phyloP scores from a whole-genome alignment of 2,797 vertebrate genomes.

The Caiman crocodilus region DNA sequence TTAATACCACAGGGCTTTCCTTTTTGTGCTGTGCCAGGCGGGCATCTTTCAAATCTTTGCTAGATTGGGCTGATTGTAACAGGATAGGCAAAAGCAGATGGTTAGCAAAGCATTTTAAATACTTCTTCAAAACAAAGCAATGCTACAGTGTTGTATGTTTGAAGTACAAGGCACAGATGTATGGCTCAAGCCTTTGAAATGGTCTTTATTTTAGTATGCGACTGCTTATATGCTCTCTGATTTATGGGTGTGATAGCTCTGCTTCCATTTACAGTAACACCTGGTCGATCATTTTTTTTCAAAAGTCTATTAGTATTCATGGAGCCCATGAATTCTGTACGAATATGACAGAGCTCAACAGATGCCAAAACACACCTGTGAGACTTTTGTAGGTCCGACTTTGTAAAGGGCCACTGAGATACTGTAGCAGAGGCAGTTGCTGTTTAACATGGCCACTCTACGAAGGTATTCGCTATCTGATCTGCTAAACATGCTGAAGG shows the following conservation, averaged over 20 bases:
- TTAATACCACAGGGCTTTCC: constrained; percentile 65
- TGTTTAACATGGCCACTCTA: constrained; percentile 25
- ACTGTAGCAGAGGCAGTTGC: background rate
- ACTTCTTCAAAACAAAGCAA: constrained; percentile 67
- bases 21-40: constrained; percentile 65
- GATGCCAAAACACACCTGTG: constrained; percentile 42
- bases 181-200: constrained; percentile 56
- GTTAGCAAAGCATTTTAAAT: constrained; percentile 76
- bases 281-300: constrained; percentile 53
- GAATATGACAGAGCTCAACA: constrained; percentile 22
- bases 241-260: constrained; percentile 59
- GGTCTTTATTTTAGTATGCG: constrained; percentile 54
- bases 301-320: constrained; percentile 50
- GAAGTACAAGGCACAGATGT: constrained; percentile 70
- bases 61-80: constrained; percentile 75
- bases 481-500: background rate
- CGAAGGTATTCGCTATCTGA: rapidly evolving
- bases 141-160: constrained; percentile 50
- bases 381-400: background rate
- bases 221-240: constrained; percentile 72
- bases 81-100: constrained; percentile 80
- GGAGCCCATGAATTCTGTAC: constrained; percentile 51
- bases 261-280: constrained; percentile 64
- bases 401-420: background rate
- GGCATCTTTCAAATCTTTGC: constrained; percentile 73